Percentiles rank a stretch among this genome's conserved stretches.
Evolutionary conservation across 2,797 vertebrate species (phyloP).

Genomic region (Champsocephalus gunnari): DNA sequence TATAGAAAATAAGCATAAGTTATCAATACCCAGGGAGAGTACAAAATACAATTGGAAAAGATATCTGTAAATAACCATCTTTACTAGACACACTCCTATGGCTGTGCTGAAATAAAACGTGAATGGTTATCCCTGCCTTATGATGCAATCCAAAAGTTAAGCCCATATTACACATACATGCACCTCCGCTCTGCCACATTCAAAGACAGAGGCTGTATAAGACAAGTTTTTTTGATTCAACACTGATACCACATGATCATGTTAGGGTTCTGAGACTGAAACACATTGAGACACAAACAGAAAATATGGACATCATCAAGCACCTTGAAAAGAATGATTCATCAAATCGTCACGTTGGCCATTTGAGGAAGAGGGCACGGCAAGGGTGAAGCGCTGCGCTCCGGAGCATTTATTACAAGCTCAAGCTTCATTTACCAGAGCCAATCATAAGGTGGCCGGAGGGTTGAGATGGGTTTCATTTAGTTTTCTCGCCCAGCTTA

Average conservation of each 20-base stretch:
- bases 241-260: conserved; percentile 83
- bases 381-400: conserved; percentile 60
- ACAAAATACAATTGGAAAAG: conserved; percentile 82
- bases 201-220: conserved; percentile 82
- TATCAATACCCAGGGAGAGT: conserved; percentile 80
- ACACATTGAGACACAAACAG: conserved; percentile 77
- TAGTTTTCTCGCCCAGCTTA: conserved; percentile 68
- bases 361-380: conserved; percentile 72
- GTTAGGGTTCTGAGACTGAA: conserved; percentile 79
- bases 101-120: conserved; percentile 83
- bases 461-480: conserved; percentile 75
- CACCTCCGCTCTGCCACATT: conserved; percentile 84
- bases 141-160: conserved; percentile 79
- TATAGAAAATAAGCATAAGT: conserved; percentile 84
- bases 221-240: conserved; percentile 81
- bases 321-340: conserved; percentile 83
- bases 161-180: conserved; percentile 82
- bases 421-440: conserved; percentile 68
- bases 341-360: conserved; percentile 84
- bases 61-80: conserved; percentile 83
- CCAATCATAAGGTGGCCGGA: conserved; percentile 70
- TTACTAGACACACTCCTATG: conserved; percentile 83
- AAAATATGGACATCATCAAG: conserved; percentile 79
- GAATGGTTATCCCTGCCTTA: conserved; percentile 80
- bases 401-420: conserved; percentile 64